Evolutionary conservation across 2,888 invertebrate genomes (phyloP).

Genomic region (Diaphora mendica): DNA sequence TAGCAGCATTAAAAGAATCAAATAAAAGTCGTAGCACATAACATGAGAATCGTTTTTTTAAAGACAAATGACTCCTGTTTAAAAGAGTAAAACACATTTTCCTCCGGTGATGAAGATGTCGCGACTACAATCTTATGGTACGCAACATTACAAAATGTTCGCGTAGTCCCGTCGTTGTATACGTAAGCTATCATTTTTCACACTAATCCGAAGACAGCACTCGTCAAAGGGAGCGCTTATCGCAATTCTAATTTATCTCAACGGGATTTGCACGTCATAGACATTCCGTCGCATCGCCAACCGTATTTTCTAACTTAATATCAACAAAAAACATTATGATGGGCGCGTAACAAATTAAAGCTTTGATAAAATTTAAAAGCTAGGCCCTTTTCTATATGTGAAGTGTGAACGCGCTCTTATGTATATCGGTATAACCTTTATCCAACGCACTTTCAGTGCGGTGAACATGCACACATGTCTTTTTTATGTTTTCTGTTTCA

Average conservation of each 20-base stretch:
- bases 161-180: slow-evolving; percentile 58
- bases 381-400: neutral
- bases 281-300: slow-evolving; percentile 53
- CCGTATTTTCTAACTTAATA: slow-evolving; percentile 35
- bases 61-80: slow-evolving; percentile 16
- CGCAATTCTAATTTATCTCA: slow-evolving; percentile 83
- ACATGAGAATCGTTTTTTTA: neutral
- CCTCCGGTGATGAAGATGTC: slow-evolving; percentile 23
- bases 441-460: neutral
- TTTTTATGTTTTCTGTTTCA: neutral
- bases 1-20: neutral
- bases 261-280: slow-evolving; percentile 76
- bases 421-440: neutral
- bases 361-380: neutral
- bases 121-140: slow-evolving; percentile 40
- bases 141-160: slow-evolving; percentile 65
- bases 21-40: neutral
- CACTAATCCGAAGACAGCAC: slow-evolving; percentile 81
- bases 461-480: neutral
- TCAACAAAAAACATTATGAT: slow-evolving; percentile 10
- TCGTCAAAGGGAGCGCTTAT: slow-evolving; percentile 86
- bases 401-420: neutral
- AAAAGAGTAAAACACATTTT: slow-evolving; percentile 12
- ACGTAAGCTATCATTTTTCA: slow-evolving; percentile 84
- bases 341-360: neutral